Conservation (phyloP, 2,797 vertebrate species). For the Cyclopterus lumpus region DNA sequence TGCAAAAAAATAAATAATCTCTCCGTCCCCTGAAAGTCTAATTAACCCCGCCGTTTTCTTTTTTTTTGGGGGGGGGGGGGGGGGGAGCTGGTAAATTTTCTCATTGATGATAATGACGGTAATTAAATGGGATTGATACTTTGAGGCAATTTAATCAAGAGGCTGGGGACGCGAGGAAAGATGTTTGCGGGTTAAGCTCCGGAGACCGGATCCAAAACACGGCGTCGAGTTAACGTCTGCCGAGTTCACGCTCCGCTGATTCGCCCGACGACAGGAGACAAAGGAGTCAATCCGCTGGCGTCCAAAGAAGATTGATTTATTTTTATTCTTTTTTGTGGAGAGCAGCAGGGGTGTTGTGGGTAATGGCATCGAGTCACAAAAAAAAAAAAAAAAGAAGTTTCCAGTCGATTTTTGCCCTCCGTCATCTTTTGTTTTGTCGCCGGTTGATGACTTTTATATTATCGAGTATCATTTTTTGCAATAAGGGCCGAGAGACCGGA, state of each 20-base stretch:
- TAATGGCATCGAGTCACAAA: conserved; percentile 11
- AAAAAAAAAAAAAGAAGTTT: conserved; percentile 13
- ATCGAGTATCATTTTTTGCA: conserved; percentile 18
- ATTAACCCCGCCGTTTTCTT: conserved; percentile 81
- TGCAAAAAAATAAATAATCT: conserved; percentile 78
- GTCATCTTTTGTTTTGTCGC: conserved; percentile 30
- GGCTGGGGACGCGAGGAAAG: conserved; percentile 64
- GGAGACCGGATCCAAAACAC: conserved; percentile 43
- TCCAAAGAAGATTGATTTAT: conserved; percentile 12
- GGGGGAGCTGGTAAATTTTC: conserved; percentile 74
- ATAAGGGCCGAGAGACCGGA: conserved; percentile 12
- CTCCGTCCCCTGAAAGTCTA: conserved; percentile 75
- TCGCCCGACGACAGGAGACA: conserved; percentile 11
- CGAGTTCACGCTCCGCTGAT: conserved; percentile 17
- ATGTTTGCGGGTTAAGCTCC: conserved; percentile 59
- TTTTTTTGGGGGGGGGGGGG: too few species aligned
- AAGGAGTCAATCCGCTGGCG: not conserved
- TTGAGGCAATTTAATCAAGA: conserved; percentile 81
- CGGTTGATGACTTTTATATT: conserved; percentile 37
- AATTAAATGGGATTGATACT: conserved; percentile 84
- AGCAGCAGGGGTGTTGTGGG: not conserved
- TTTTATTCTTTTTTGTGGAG: too few species aligned
- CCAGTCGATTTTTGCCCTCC: conserved; percentile 35
- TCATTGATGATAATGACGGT: conserved; percentile 85
- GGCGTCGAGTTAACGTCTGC: conserved; percentile 19